Evolutionary conservation across 2,888 invertebrate species (phyloP).

Genomic region (Sussaba pulchella): DNA sequence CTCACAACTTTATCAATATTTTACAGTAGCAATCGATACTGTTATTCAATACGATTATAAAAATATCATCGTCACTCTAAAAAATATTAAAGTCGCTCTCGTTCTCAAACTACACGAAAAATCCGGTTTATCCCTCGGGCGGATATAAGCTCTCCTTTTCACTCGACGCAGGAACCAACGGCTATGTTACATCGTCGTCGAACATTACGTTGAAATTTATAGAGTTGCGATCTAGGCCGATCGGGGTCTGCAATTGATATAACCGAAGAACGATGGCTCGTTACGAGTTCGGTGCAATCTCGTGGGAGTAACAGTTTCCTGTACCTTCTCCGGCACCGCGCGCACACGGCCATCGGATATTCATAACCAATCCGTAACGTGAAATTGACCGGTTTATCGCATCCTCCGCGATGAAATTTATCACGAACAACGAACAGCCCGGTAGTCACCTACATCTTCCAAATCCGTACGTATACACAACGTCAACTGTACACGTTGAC

Average conservation of each 20-base stretch:
- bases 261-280: conserved; percentile 16
- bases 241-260: conserved; percentile 26
- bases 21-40: no score
- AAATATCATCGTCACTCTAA: not conserved
- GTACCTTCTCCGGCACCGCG: not conserved
- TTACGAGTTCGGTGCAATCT: conserved; percentile 21
- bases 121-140: not conserved
- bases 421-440: not conserved
- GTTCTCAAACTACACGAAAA: not conserved
- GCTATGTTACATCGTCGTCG: conserved; percentile 2
- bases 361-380: not conserved
- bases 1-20: no score
- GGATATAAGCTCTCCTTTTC: not conserved
- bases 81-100: no score
- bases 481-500: not conserved
- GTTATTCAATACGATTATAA: not conserved
- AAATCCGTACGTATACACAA: not conserved
- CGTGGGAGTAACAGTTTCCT: not conserved
- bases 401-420: not conserved
- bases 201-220: conserved; percentile 48
- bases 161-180: not conserved
- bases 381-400: conserved; percentile 12
- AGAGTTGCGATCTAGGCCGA: conserved; percentile 36
- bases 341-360: not conserved
- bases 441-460: conserved; percentile 13